phyloP scores from a whole-genome alignment of 2,888 invertebrate species.

The Metalampra italica region DNA sequence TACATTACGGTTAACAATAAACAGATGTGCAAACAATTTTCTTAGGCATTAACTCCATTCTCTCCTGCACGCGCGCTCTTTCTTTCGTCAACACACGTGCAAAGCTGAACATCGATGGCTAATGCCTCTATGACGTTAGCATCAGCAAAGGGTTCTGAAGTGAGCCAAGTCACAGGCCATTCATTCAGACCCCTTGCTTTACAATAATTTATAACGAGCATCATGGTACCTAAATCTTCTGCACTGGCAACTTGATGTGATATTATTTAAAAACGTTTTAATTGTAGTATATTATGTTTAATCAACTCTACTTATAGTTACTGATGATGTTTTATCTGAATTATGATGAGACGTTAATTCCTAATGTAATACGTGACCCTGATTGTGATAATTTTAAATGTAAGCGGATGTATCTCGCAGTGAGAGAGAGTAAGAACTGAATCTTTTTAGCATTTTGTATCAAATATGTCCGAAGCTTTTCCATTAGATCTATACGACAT shows the following conservation, averaged over 20 bases:
- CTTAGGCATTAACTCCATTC: constrained; percentile 42
- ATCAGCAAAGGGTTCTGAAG: constrained; percentile 61
- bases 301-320: not conserved
- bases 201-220: constrained; percentile 43
- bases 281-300: not conserved
- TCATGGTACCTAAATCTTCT: not conserved
- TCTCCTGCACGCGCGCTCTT: constrained; percentile 42
- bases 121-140: constrained; percentile 23
- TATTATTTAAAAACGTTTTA: not conserved
- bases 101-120: constrained; percentile 38
- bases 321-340: not conserved
- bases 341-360: too few species aligned
- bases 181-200: constrained; percentile 66
- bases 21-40: constrained; percentile 79
- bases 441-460: too few species aligned
- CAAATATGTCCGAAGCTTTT: too few species aligned
- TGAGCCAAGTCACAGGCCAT: constrained; percentile 10
- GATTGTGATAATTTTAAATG: not conserved
- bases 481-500: too few species aligned
- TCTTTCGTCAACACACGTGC: constrained; percentile 39
- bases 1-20: constrained; percentile 35
- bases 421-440: not conserved
- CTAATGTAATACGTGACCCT: not conserved
- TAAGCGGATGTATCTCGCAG: not conserved
- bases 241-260: not conserved